phyloP scores from a whole-genome alignment of 2,113 vertebrate genomes.

The cattle (Bos taurus) region DNA sequence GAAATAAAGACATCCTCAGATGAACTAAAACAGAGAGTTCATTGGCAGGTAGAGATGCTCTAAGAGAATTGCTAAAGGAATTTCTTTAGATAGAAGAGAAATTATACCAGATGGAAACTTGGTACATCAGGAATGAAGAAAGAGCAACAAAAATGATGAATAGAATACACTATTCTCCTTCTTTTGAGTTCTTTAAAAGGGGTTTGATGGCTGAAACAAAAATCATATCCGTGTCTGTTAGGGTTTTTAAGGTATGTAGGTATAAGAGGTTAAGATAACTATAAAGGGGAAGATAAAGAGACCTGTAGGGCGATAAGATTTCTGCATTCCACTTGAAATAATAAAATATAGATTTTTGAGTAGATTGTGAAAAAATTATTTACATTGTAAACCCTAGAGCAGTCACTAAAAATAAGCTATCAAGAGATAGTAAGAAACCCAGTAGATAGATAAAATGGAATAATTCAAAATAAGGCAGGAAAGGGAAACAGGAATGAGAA shows the following conservation, averaged over 20 bases:
- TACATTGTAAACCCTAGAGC: background rate
- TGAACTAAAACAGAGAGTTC: background rate
- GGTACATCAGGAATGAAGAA: background rate
- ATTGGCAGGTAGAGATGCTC: background rate
- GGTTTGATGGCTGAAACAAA: background rate
- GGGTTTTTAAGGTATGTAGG: background rate
- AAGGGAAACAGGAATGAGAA: background rate
- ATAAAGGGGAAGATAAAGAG: no score
- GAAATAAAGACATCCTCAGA: background rate
- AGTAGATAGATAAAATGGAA: background rate
- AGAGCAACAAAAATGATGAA: no score
- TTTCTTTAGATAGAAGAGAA: background rate
- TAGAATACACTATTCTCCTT: background rate
- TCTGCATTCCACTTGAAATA: background rate
- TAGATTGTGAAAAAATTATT: background rate
- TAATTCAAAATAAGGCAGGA: background rate
- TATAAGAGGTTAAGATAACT: background rate
- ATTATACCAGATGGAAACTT: background rate
- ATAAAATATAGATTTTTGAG: background rate
- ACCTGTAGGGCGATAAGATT: rapidly evolving
- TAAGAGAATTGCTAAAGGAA: no score
- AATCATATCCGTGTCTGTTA: background rate
- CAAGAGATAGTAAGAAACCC: background rate
- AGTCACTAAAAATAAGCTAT: background rate
- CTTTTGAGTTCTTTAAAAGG: background rate